Base-by-base conservation (phyloP, 2,113 vertebrate species). In the Corvus cornix region DNA sequence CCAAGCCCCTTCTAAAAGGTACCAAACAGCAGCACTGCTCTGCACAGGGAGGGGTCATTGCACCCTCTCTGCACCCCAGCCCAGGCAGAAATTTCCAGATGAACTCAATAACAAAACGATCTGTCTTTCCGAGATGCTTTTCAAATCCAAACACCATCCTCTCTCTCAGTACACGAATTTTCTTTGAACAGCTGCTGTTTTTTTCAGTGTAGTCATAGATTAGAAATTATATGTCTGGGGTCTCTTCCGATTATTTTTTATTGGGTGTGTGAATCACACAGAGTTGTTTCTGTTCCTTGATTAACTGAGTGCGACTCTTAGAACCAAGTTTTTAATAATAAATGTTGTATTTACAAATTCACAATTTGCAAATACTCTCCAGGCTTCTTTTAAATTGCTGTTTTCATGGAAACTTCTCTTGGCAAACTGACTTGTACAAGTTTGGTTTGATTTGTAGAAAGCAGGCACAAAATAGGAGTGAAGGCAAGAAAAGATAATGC, bases 271-370 rank as follows among this genome's bases (percentile, higher is more conserved):
- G 91, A 91, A 79, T 94, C 95, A 95, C 66, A 87, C 53, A 73
- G 89, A 46, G 63, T 55, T 66, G 84, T 77, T 96, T 96, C 95
- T 24, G 1, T 85, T 88, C 87, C 75, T 62, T 87, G 91, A 97
- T 96, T 95, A 93, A 91, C 85, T 93, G 91, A 96, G 53, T 58
- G 62, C 0, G 1, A 87, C 78, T 90, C 84, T 73, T 55, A 85
- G 77, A 94, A 95, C 51, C 62, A 85, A 87, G 80, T 79, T 96
- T 94, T 96, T 93, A 95, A 96, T 95, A 96, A 96, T 94, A 87
- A 87, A 94, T 94, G 84, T 87, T 89, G 74, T 96, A 93, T 96
- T 96, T 93, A 93, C 89, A 90, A 94, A 97, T 95, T 80, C 87
- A 95, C 87, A 87, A 82, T 91, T 96, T 87, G 84, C 84, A 95